Conservation (phyloP, 35 echinoderm and acorn worm species). For the Lytechinus variegatus region DNA sequence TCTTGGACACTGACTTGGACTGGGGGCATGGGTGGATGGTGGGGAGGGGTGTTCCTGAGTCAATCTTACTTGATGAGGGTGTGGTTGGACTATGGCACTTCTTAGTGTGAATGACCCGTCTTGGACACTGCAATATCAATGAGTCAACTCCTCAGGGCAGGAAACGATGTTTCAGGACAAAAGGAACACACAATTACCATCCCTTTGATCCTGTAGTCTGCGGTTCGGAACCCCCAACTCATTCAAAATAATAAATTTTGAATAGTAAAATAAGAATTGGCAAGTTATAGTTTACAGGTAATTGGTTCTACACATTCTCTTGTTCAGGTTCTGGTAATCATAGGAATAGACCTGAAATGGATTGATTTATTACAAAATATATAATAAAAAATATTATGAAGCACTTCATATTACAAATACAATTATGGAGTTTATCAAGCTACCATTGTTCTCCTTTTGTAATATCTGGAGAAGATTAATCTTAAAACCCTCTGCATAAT, state of each 20-base stretch:
- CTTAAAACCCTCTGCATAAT: not conserved
- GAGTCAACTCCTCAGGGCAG: conserved; percentile 21
- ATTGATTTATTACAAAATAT: not conserved
- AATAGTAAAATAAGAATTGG: not conserved
- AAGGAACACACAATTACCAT: conserved; percentile 35
- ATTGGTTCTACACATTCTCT: not conserved
- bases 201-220: conserved; percentile 5
- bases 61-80: no score
- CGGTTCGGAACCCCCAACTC: not conserved
- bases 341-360: not conserved
- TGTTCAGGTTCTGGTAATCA: not conserved
- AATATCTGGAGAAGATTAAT: not conserved
- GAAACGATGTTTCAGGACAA: conserved; percentile 34
- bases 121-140: not conserved
- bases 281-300: not conserved
- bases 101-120: no score
- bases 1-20: no score
- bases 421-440: not conserved
- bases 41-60: no score
- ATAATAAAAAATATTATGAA: not conserved
- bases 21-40: no score
- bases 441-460: not conserved
- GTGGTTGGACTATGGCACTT: no score
- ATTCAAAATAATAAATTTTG: not conserved
- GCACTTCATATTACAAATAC: not conserved